These are phyloP conservation scores for Conus ventricosus DNA, from an alignment of 1,140 invertebrate genomes.

Conservation along the genomic window DNA sequence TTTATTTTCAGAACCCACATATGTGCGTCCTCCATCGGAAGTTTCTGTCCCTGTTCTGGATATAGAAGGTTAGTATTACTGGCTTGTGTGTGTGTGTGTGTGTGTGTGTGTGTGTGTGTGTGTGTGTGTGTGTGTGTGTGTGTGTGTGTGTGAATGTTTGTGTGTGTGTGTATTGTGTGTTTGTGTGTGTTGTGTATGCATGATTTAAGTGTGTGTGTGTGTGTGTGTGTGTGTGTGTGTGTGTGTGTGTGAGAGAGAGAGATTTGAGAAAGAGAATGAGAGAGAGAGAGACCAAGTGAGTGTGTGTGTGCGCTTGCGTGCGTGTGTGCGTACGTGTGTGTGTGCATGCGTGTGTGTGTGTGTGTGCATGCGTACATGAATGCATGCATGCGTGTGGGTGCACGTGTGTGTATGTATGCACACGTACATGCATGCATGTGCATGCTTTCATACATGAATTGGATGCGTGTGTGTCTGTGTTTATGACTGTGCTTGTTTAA, in stretches of 20 bases:
- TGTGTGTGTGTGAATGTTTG: background rate
- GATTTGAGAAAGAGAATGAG: too few species aligned
- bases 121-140: background rate
- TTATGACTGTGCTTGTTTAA: too few species aligned
- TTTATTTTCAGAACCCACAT: slow-evolving; percentile 24
- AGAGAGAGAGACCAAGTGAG: background rate
- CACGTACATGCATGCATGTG: background rate
- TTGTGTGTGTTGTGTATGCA: background rate
- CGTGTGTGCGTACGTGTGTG: slow-evolving; percentile 1
- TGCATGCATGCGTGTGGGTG: background rate
- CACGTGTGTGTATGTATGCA: background rate
- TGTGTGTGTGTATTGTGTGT: background rate
- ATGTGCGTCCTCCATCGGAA: slow-evolving; percentile 13
- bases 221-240: background rate
- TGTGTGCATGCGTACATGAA: background rate
- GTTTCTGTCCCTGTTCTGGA: background rate
- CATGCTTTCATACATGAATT: too few species aligned
- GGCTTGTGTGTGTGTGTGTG: slow-evolving; percentile 17
- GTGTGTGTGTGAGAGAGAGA: background rate
- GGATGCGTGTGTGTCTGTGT: too few species aligned
- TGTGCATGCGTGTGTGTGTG: background rate
- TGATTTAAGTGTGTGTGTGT: background rate
- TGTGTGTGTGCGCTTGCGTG: background rate
- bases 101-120: background rate
- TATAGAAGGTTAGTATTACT: slow-evolving; percentile 4